A percentile compares a stretch with the other conserved stretches of the same genome.
These are phyloP conservation scores for Misgurnus mizolepis DNA, from an alignment of 2,113 vertebrate genomes.

Conservation along the genomic window DNA sequence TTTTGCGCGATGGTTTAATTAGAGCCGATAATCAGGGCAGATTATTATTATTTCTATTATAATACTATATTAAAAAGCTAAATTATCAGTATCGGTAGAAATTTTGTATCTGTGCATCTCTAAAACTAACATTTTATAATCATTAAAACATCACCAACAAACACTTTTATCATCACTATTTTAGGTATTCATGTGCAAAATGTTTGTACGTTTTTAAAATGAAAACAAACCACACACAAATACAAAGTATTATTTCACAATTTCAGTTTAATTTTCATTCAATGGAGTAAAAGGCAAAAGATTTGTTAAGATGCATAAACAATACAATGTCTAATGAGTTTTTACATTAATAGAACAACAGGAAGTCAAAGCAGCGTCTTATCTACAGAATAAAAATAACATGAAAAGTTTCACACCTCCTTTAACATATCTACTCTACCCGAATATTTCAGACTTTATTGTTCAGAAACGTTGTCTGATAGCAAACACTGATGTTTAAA, in stretches of 20 bases:
- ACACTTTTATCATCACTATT: too few relatives aligned
- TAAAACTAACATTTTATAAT: too few relatives aligned
- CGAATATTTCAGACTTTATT: conserved; percentile 45
- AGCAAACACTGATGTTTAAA: conserved; percentile 28
- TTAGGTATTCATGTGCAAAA: too few relatives aligned
- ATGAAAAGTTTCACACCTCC: conserved; percentile 11
- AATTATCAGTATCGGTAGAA: too few relatives aligned
- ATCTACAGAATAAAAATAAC: neutral
- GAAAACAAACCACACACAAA: neutral
- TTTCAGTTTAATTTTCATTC: conserved; percentile 40
- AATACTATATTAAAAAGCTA: too few relatives aligned
- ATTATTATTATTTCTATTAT: too few relatives aligned
- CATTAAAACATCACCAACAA: too few relatives aligned
- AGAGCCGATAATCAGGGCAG: too few relatives aligned
- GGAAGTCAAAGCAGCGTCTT: neutral
- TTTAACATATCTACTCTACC: conserved; percentile 46
- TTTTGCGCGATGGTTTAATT: too few relatives aligned
- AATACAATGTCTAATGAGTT: conserved; percentile 25
- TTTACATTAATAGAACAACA: conserved; percentile 13
- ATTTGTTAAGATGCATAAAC: conserved; percentile 10
- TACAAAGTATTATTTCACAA: neutral
- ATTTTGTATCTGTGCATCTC: too few relatives aligned
- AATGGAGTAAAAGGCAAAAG: neutral
- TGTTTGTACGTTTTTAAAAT: too few relatives aligned
- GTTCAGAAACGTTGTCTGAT: conserved; percentile 15